A percentile compares a stretch with the other conserved stretches of the same genome.
Evolutionary conservation across 2,113 vertebrate genomes (phyloP).

Genomic region (Ptyas mucosa): DNA sequence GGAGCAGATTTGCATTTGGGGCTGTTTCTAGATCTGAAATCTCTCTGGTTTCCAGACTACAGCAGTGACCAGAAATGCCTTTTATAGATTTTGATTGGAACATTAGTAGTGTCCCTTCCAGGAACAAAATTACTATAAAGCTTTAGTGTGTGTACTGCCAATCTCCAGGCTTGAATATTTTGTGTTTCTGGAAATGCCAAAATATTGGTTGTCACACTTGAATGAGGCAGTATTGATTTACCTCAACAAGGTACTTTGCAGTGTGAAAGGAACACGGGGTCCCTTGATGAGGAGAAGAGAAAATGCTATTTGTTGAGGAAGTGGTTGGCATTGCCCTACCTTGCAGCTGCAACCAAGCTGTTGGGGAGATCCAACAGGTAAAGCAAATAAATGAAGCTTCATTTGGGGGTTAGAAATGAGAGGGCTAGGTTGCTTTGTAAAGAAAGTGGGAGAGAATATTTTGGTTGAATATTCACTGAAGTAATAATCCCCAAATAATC

Average conservation of each 20-base stretch:
- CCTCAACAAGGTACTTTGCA: neutral
- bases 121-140: neutral
- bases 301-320: neutral
- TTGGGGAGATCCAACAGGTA: neutral
- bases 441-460: neutral
- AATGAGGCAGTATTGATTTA: neutral
- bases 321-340: neutral
- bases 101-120: neutral
- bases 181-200: neutral
- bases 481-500: neutral
- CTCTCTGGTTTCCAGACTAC: neutral
- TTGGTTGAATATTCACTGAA: neutral
- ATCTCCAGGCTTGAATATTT: neutral
- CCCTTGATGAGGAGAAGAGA: neutral
- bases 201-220: neutral
- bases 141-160: neutral
- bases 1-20: neutral
- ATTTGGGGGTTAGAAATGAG: neutral
- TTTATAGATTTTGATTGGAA: neutral
- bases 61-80: neutral
- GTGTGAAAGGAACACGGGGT: neutral
- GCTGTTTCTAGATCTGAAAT: neutral
- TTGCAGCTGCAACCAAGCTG: neutral
- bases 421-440: neutral
- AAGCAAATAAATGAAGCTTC: neutral